Base-by-base conservation (phyloP, 2,113 vertebrate genomes). In the Scolopax mira region DNA sequence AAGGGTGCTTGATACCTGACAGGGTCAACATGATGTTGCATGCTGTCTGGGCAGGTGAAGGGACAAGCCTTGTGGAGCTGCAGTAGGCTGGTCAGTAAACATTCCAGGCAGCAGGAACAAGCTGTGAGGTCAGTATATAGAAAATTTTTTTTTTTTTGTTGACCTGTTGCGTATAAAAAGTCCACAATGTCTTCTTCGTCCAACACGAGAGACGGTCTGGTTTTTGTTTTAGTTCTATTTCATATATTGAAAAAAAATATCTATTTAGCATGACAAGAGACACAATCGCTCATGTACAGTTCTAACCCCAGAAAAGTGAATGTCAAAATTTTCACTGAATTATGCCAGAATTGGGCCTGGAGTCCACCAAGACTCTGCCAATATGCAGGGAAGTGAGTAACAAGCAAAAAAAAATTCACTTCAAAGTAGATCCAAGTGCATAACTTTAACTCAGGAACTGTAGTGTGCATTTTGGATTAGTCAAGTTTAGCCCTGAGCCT, bases 11-110 rank as follows among this genome's bases (percentile, higher is more conserved):
- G 0, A 1, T 37, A 18, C 7, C 35, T 49, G 49, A 11, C 18
- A 13, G 31, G 11, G 6, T n/a, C 0, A 6, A 33, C 22, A 4
- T 33, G 48, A 17, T 0, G 0, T 27, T 39, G 9, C 0, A 0
- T 0, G 2, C 22, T 80, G 7, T 19, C 24, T 24, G 55, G 52
- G 30, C 52, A 39, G 1, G 2, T 22, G 30, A 37, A 71, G 42
- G 70, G 21, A 37, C 42, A 28, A 58, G 11, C 55, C 49, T 44
- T 1, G 0, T 10, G 55, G 41, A 31, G 27, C 31, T 37, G 37
- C 58, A 21, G 11, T 13, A 9, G 1, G 3, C 62, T 1, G 4
- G 69, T n/a, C n/a, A 74, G 65, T 12, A 58, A 74, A 24, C 17
- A 6, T 58, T 82, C 66, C 5, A 6, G 44, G 25, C 17, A 28